Conservation (phyloP, 1,140 invertebrate genomes). For the Laupala kohalensis region DNA sequence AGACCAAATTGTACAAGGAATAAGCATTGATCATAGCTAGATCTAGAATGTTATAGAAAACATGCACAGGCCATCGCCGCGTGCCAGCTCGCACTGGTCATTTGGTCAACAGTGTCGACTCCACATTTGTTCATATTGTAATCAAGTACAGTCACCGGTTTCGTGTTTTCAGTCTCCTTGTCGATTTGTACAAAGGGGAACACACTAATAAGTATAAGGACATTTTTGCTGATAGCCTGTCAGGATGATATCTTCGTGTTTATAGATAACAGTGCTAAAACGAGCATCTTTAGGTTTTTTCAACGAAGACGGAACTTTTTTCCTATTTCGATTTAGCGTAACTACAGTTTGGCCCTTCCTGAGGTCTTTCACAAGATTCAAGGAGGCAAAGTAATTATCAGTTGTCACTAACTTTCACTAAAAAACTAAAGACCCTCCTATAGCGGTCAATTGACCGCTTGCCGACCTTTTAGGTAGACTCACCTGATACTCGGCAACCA, state of each 20-base stretch:
- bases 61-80: too few relatives aligned
- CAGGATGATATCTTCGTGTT: constrained; percentile 7
- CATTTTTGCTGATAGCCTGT: constrained; percentile 19
- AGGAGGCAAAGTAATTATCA: constrained; percentile 23
- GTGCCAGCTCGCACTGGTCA: too few relatives aligned
- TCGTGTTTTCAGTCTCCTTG: constrained; percentile 13
- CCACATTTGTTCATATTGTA: constrained; percentile 21
- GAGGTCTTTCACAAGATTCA: constrained; percentile 17
- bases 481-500: too few relatives aligned
- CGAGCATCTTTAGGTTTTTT: not conserved
- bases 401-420: too few relatives aligned
- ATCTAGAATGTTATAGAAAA: too few relatives aligned
- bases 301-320: not conserved
- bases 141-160: constrained; percentile 19
- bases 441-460: too few relatives aligned
- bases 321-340: constrained; percentile 14
- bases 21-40: too few relatives aligned
- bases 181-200: not conserved
- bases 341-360: constrained; percentile 11
- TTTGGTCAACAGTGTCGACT: constrained; percentile 20
- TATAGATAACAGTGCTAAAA: not conserved
- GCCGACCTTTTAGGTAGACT: too few relatives aligned
- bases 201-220: constrained; percentile 16
- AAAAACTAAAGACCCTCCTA: too few relatives aligned
- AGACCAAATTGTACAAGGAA: too few relatives aligned